Conservation (phyloP, 2,113 vertebrate genomes). For the Antigone vipio region DNA sequence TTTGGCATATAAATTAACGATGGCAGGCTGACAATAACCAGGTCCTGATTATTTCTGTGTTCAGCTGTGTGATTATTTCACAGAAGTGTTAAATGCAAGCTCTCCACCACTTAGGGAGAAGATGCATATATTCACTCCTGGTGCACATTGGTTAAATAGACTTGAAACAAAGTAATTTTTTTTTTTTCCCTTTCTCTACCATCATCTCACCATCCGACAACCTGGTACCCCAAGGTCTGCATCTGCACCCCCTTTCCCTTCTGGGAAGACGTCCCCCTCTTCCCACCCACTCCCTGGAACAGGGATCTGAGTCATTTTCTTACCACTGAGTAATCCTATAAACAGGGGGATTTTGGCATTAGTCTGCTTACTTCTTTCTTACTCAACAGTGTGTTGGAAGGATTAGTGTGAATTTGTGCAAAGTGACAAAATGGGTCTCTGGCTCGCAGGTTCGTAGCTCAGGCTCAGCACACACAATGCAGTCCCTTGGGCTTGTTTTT, state of each 20-base stretch:
- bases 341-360: not conserved
- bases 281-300: not conserved
- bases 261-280: not conserved
- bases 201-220: not conserved
- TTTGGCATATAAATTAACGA: not conserved
- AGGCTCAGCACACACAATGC: not conserved
- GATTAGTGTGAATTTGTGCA: constrained; percentile 26
- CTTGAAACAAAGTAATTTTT: not conserved
- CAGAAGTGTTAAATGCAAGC: not conserved
- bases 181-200: not conserved
- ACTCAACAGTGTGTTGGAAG: not conserved
- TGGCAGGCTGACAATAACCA: not conserved
- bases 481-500: not conserved
- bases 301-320: not conserved
- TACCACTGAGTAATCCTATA: not conserved
- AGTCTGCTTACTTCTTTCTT: not conserved
- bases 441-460: not conserved
- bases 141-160: not conserved
- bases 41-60: not conserved
- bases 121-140: not conserved
- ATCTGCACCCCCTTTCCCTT: not conserved
- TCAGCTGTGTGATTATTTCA: not conserved
- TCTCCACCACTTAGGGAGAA: not conserved
- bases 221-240: not conserved
- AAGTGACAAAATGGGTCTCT: not conserved